Evolutionary conservation across 2,888 invertebrate species (phyloP), one percentile per base, ranked within the genome.

Genomic region (Seira musarum): DNA sequence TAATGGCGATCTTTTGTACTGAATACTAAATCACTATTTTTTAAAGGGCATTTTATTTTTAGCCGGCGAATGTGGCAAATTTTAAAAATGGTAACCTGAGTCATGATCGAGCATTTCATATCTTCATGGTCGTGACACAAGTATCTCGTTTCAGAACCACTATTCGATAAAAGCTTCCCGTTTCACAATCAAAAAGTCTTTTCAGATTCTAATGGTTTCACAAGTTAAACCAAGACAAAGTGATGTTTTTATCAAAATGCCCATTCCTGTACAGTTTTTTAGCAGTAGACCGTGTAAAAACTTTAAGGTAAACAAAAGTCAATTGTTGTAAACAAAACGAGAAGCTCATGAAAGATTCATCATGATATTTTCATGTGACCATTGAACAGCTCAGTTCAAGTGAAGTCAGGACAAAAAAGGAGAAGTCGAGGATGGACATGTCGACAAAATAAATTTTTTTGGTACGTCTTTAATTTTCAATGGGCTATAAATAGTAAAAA

Each of bases 261-360:
- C 22, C n/a, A 2, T n/a, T 21, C 1, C 21, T 21, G 24, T 67
- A 60, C 2, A 53, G 69, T 60, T 25, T 57, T 69, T 70, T 60
- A 70, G 70, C 61, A 35, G 35, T 60, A n/a, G n/a, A n/a, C n/a
- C n/a, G n/a, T n/a, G n/a, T n/a, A n/a, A n/a, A 40, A 70, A 0
- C 21, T 22, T 61, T 61, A 60, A 60, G 22, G 10, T 8, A 1
- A 35, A 35, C 22, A 60, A 21, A 70, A 61, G 15, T 8, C 40
- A 40, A 40, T 8, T 40, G 13, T 40, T 35, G 19, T 5, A 69
- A 69, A 57, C 49, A 30, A 21, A 35, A 68, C 46, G 10, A 25
- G 63, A 17, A 21, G 25, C 60, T 66, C 74, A 74, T 74, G 74
- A 74, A 74, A 74, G 66, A 66, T 74, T 40, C 60, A 74, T 74